phyloP scores from a whole-genome alignment of 2,113 vertebrate genomes.

The Progne subis region DNA sequence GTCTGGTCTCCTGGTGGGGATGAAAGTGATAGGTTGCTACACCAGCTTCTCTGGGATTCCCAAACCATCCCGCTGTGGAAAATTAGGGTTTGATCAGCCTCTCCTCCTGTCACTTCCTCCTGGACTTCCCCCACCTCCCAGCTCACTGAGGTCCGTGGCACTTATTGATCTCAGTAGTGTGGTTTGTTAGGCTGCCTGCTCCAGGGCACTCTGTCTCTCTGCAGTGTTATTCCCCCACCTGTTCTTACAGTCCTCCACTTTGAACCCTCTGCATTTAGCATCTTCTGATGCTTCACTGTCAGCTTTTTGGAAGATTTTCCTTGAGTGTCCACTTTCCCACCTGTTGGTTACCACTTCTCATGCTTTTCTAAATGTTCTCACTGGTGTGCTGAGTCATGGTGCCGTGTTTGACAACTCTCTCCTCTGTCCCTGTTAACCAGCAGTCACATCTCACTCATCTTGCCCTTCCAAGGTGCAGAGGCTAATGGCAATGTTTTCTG shows the following conservation, averaged over 20 bases:
- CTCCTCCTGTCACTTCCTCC: not conserved
- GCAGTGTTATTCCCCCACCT: not conserved
- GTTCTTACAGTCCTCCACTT: not conserved
- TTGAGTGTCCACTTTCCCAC: not conserved
- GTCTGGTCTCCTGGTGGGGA: not conserved
- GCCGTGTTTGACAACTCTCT: not conserved
- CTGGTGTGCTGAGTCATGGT: not conserved
- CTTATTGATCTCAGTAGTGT: not conserved
- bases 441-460: not conserved
- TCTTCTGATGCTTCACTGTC: not conserved
- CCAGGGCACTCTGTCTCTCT: not conserved
- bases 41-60: not conserved
- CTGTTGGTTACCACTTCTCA: not conserved
- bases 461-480: not conserved
- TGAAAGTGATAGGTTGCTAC: not conserved
- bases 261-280: not conserved
- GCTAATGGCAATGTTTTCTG: not conserved
- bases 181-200: not conserved
- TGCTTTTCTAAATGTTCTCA: not conserved
- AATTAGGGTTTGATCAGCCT: not conserved
- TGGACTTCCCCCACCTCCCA: not conserved
- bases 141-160: not conserved
- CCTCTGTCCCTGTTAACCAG: not conserved
- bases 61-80: not conserved
- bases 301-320: not conserved